These are phyloP conservation scores for Chrysoperla carnea DNA, from an alignment of 1,140 invertebrate genomes.

Conservation along the genomic window DNA sequence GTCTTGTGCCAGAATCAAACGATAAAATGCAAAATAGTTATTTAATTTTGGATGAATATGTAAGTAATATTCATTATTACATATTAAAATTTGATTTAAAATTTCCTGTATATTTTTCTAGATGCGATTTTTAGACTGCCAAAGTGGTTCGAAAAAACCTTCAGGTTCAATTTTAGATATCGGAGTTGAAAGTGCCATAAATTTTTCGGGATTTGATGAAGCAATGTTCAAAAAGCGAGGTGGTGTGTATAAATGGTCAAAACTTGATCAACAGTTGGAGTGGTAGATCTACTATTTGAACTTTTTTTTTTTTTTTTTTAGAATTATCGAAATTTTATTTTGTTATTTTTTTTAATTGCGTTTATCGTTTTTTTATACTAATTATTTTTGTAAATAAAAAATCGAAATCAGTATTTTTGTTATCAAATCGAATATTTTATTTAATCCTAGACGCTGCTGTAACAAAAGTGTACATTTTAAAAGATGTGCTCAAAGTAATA, in stretches of 20 bases:
- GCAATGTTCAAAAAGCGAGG: slow-evolving; percentile 27
- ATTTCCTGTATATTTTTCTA: slow-evolving; percentile 8
- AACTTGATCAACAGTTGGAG: slow-evolving; percentile 14
- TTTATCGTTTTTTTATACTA: too few species aligned
- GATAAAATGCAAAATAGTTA: slow-evolving; percentile 30
- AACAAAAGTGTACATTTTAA: too few species aligned
- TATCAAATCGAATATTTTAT: too few species aligned
- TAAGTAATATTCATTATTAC: slow-evolving; percentile 8
- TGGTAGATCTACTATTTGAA: too few species aligned
- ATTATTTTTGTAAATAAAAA: too few species aligned
- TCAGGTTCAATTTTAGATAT: slow-evolving; percentile 28
- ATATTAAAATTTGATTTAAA: background rate
- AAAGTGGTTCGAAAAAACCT: slow-evolving; percentile 21
- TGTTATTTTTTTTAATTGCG: too few species aligned
- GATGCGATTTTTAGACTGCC: slow-evolving; percentile 32
- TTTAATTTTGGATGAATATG: slow-evolving; percentile 29
- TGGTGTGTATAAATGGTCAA: slow-evolving; percentile 29
- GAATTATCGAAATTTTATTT: too few species aligned
- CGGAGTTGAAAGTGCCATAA: slow-evolving; percentile 23
- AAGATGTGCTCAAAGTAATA: too few species aligned
- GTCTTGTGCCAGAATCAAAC: slow-evolving; percentile 31
- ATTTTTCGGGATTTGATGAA: slow-evolving; percentile 28
- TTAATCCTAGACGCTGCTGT: too few species aligned
- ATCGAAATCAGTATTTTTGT: too few species aligned
- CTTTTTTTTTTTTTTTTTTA: too few species aligned